phyloP scores from a whole-genome alignment of 2,113 vertebrate genomes.

The Orientallactaga bullata region DNA sequence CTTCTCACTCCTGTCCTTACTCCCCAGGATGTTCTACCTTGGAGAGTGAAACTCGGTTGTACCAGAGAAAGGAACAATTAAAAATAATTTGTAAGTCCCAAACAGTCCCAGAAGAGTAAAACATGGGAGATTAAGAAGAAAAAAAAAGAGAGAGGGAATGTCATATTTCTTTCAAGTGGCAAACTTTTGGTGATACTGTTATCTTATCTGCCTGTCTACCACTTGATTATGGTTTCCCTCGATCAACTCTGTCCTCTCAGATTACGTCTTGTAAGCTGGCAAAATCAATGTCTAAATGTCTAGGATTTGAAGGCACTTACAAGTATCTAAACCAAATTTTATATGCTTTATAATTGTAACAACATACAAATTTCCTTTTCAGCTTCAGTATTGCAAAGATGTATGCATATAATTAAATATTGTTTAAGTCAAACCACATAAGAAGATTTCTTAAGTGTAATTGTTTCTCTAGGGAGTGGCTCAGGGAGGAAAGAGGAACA shows the following conservation, averaged over 20 bases:
- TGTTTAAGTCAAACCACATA: constrained; percentile 22
- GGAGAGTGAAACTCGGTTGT: background rate
- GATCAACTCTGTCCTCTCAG: background rate
- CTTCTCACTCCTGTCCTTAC: background rate
- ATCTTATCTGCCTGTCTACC: background rate
- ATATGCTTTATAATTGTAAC: background rate
- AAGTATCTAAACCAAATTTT: background rate
- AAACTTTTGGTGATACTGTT: background rate
- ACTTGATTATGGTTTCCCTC: background rate
- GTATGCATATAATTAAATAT: background rate
- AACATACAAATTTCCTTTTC: background rate
- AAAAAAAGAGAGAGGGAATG: background rate
- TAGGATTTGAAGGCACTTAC: background rate
- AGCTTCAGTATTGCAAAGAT: background rate
- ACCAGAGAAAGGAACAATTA: background rate
- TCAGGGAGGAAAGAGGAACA: background rate
- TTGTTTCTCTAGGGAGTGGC: background rate
- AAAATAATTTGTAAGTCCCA: background rate
- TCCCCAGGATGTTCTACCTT: background rate
- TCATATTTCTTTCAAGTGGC: background rate
- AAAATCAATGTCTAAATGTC: background rate
- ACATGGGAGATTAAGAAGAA: background rate
- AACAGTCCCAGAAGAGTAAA: background rate
- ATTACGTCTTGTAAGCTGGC: background rate
- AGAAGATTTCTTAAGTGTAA: background rate